Evolutionary conservation across 1,140 invertebrate genomes (phyloP), one percentile per base, ranked within the genome.

Genomic region (Mya arenaria): DNA sequence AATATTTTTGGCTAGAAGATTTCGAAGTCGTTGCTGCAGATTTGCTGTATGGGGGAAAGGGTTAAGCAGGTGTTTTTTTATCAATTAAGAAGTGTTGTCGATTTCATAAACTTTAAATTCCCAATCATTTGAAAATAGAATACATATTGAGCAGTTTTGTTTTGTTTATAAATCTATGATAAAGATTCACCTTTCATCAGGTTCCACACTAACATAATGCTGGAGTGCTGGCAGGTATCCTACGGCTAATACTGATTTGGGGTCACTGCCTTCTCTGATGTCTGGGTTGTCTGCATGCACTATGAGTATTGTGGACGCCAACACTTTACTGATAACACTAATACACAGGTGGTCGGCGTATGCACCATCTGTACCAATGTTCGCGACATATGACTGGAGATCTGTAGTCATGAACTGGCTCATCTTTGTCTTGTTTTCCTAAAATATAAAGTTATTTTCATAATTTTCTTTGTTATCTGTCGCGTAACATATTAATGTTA

Each of bases 141-240:
- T 48, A n/a, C 44, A 48, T 48, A 15, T 13, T 48, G n/a, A 48
- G 13, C 13, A 13, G n/a, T 48, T 48, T 48, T 48, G n/a, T 15
- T 44, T 44, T 44, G 19, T 65, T 13, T 23, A 34, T 23, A 10
- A 28, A 30, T 30, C 25, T 34, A 65, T 37, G 17, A 65, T 30
- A 65, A 30, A 15, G 8, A 36, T 10, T 44, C 58, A 73, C 52
- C 32, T 56, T 39, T 56, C 32, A 2, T 30, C 25, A 55, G 52
- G 52, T 19, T 56, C 52, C 4, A 73, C 23, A n/a, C 66, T 69
- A 37, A 73, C 69, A 73, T 56, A 73, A 36, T 73, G 52, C 32
- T 73, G 30, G 2, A 73, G 48, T 48, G 36, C 69, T 58, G 52
- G 52, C n/a, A 58, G 48, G 37, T 55, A 73, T 8, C 44, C 69